Percentiles rank a stretch among this genome's conserved stretches.
Evolutionary conservation across 2,888 invertebrate genomes (phyloP).

Genomic region (Minunthozetes semirufus): DNA sequence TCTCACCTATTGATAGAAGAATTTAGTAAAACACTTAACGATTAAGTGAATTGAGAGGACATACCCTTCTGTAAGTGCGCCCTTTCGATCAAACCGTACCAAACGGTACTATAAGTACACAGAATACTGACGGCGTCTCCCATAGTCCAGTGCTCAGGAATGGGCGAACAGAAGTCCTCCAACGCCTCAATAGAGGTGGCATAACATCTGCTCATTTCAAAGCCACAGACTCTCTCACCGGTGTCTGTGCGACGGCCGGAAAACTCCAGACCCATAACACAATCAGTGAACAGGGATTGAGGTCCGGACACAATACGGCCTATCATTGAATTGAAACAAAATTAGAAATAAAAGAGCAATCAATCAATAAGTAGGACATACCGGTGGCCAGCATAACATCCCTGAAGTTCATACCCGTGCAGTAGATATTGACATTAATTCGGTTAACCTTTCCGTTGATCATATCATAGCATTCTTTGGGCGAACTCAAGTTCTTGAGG

Average conservation of each 20-base stretch:
- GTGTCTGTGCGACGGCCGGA: conserved; percentile 63
- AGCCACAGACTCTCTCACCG: conserved; percentile 80
- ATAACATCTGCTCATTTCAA: conserved; percentile 79
- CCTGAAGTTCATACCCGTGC: conserved; percentile 53
- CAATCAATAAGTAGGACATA: not conserved
- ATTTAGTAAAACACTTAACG: not conserved
- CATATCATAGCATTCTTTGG: conserved; percentile 51
- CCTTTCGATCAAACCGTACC: conserved; percentile 77
- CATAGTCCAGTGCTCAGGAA: conserved; percentile 76
- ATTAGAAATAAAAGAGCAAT: not conserved
- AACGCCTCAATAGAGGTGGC: conserved; percentile 75
- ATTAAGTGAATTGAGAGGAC: not conserved
- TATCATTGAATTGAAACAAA: conserved; percentile 56
- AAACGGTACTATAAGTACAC: conserved; percentile 79
- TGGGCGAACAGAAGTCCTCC: conserved; percentile 52
- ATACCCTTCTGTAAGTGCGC: conserved; percentile 62
- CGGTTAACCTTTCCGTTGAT: conserved; percentile 49
- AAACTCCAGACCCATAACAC: conserved; percentile 87
- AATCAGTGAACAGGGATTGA: conserved; percentile 65
- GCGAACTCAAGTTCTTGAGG: conserved; percentile 60
- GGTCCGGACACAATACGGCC: conserved; percentile 72
- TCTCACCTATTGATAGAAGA: conserved; percentile 59
- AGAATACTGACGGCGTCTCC: conserved; percentile 90
- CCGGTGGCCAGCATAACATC: conserved; percentile 62
- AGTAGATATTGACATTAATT: conserved; percentile 49